Conservation (phyloP, 2,797 vertebrate genomes). For the Rachycentron canadum region DNA sequence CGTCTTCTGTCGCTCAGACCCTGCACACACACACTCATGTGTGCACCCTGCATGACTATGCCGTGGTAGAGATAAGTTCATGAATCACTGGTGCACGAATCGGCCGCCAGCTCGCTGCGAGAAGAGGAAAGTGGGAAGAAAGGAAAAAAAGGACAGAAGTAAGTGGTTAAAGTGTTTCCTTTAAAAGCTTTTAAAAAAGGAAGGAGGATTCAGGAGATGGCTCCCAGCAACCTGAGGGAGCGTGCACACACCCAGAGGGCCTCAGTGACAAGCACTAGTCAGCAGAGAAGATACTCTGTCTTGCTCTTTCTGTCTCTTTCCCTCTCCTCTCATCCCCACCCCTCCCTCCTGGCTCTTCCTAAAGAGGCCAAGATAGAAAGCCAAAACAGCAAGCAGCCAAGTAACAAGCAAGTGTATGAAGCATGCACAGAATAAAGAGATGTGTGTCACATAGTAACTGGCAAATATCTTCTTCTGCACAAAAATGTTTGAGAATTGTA, state of each 20-base stretch:
- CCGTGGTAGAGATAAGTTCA: slow-evolving; percentile 75
- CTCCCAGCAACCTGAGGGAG: slow-evolving; percentile 62
- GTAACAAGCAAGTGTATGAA: slow-evolving; percentile 45
- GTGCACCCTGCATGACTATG: slow-evolving; percentile 64
- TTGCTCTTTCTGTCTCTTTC: slow-evolving; percentile 15
- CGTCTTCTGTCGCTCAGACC: slow-evolving; percentile 65
- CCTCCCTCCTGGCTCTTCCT: slow-evolving; percentile 42
- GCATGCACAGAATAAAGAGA: slow-evolving; percentile 23
- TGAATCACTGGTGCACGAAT: slow-evolving; percentile 81
- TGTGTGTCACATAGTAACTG: slow-evolving; percentile 18
- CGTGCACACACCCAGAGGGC: slow-evolving; percentile 48
- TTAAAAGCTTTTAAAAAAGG: slow-evolving; percentile 65
- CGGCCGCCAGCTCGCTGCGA: slow-evolving; percentile 71
- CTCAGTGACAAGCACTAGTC: slow-evolving; percentile 56
- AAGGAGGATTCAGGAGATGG: slow-evolving; percentile 57
- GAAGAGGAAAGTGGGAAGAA: slow-evolving; percentile 47
- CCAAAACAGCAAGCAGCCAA: slow-evolving; percentile 49
- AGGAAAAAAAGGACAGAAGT: slow-evolving; percentile 51
- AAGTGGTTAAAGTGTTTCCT: slow-evolving; percentile 67
- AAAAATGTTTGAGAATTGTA: slow-evolving; percentile 1
- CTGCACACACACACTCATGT: slow-evolving; percentile 27
- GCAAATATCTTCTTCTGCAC: slow-evolving; percentile 31
- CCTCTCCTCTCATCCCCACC: slow-evolving; percentile 24
- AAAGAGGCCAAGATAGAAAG: slow-evolving; percentile 60
- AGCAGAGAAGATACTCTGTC: slow-evolving; percentile 49